A percentile compares a stretch with the other conserved stretches of the same genome.
Conservation (phyloP, 2,113 vertebrate genomes). For the Lepus americanus region DNA sequence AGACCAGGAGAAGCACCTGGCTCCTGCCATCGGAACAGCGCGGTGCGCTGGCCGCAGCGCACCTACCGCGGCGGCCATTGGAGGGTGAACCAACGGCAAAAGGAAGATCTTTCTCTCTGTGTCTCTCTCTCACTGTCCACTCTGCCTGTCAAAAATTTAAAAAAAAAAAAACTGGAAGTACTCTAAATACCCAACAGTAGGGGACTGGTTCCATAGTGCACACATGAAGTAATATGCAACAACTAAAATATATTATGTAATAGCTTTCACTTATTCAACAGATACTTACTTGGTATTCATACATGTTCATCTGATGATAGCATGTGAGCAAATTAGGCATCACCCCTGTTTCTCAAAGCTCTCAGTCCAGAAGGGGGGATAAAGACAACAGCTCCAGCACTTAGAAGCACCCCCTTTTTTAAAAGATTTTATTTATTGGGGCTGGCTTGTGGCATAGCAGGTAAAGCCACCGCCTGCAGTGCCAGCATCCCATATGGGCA, state of each 20-base stretch:
- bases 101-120: no score
- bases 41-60: no score
- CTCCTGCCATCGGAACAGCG: no score
- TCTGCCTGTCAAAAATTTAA: no score
- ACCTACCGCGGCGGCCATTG: no score
- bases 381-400: neutral
- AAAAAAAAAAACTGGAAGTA: conserved; percentile 22
- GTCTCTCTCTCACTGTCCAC: no score
- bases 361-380: neutral
- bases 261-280: conserved; percentile 41
- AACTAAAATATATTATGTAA: conserved; percentile 30
- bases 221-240: neutral
- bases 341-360: neutral
- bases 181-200: neutral
- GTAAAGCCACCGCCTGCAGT: no score
- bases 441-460: no score
- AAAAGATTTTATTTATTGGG: no score
- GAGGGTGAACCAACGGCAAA: no score
- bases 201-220: conserved; percentile 19
- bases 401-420: conserved; percentile 26
- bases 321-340: neutral
- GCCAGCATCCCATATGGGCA: no score
- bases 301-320: neutral
- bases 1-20: no score
- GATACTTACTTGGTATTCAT: neutral